These are phyloP conservation scores for Pygocentrus nattereri DNA, from an alignment of 2,797 vertebrate species.

Conservation along the genomic window DNA sequence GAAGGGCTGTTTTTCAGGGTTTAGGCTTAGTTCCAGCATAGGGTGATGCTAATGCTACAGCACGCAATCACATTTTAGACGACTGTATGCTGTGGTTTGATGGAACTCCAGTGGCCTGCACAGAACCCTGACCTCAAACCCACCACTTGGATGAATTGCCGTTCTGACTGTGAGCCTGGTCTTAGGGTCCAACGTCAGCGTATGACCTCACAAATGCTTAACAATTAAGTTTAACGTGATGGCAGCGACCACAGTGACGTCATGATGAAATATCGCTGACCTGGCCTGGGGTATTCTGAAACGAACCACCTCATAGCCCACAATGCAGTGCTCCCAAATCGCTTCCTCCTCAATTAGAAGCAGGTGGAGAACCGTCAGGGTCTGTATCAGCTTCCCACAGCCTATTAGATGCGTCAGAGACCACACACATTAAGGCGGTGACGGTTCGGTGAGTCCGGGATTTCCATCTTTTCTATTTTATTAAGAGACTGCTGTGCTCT, in stretches of 20 bases:
- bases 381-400: constrained; percentile 22
- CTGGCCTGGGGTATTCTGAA: background rate
- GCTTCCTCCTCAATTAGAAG: constrained; percentile 22
- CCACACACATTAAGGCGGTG: constrained; percentile 27
- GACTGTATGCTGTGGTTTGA: too few relatives aligned
- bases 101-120: too few relatives aligned
- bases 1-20: too few relatives aligned
- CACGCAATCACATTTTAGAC: too few relatives aligned
- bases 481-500: background rate
- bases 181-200: too few relatives aligned
- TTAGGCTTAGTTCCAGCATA: too few relatives aligned
- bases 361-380: constrained; percentile 30
- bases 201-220: too few relatives aligned
- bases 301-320: background rate
- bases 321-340: background rate
- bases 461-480: constrained; percentile 23
- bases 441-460: constrained; percentile 16
- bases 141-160: too few relatives aligned
- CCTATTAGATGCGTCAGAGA: constrained; percentile 25
- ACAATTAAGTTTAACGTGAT: background rate
- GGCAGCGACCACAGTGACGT: background rate
- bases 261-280: background rate
- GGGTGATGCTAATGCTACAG: too few relatives aligned
- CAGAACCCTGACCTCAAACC: too few relatives aligned
- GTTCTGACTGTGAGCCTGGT: too few relatives aligned